Conservation (phyloP, 2,113 vertebrate species). For the Malurus melanocephalus region DNA sequence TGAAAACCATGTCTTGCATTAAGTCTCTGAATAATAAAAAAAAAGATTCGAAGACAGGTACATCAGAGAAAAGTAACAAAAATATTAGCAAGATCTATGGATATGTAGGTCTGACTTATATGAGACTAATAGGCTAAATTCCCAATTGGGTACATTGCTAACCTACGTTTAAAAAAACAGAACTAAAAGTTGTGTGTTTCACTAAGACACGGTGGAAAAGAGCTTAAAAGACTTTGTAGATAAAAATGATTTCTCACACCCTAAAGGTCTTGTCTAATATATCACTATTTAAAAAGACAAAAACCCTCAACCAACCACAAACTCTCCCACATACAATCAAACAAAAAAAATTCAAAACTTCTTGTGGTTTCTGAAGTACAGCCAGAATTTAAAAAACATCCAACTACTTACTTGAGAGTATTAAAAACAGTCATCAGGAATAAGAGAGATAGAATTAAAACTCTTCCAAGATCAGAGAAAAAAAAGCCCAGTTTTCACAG, state of each 20-base stretch:
- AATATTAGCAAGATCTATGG: neutral
- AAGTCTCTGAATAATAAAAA: neutral
- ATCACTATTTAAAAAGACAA: neutral
- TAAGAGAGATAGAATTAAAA: neutral
- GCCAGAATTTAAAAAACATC: neutral
- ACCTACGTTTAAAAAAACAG: neutral
- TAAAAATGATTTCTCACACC: neutral
- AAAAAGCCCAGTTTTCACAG: neutral
- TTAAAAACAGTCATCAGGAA: neutral
- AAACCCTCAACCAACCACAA: rapidly evolving
- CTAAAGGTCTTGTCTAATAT: neutral
- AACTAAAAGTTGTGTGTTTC: neutral
- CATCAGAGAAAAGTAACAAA: neutral
- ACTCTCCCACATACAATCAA: neutral
- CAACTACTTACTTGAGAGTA: neutral
- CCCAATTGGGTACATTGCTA: neutral
- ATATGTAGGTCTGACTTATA: neutral
- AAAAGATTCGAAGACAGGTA: neutral
- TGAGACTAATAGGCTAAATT: neutral
- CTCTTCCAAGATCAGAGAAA: neutral
- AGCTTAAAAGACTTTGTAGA: neutral
- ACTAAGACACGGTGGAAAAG: neutral
- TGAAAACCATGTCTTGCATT: neutral
- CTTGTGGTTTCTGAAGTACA: neutral
- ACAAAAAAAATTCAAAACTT: neutral